phyloP scores from a whole-genome alignment of 1,140 invertebrate genomes.

The Hydropsyche tenuis region DNA sequence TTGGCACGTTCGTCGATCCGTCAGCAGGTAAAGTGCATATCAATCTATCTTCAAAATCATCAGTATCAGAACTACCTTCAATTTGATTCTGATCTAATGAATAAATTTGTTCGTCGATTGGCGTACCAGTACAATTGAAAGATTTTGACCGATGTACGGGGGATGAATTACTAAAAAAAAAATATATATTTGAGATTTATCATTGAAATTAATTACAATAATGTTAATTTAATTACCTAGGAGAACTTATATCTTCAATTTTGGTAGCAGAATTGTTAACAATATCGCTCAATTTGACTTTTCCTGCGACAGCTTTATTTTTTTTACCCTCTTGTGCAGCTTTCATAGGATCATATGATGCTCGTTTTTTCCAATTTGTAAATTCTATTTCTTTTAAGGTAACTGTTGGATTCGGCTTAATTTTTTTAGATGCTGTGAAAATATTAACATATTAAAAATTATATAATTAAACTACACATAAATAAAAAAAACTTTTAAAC shows the following conservation, averaged over 20 bases:
- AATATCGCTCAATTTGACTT: slow-evolving; percentile 2
- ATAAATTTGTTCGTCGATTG: slow-evolving; percentile 30
- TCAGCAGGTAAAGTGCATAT: slow-evolving; percentile 38
- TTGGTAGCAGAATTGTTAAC: slow-evolving; percentile 52
- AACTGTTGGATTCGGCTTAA: slow-evolving; percentile 53
- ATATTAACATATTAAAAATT: neutral
- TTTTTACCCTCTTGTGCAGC: slow-evolving; percentile 76
- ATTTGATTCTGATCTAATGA: slow-evolving; percentile 6
- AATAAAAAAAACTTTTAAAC: slow-evolving; percentile 24
- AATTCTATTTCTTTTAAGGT: slow-evolving; percentile 73
- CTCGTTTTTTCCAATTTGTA: slow-evolving; percentile 84
- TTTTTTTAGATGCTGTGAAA: slow-evolving; percentile 61
- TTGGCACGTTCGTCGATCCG: slow-evolving; percentile 27
- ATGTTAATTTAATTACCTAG: slow-evolving; percentile 53
- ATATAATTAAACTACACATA: neutral
- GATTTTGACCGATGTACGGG: slow-evolving; percentile 61
- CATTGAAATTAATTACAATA: slow-evolving; percentile 1
- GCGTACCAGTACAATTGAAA: slow-evolving; percentile 50
- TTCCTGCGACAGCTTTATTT: slow-evolving; percentile 54
- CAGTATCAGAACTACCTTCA: slow-evolving; percentile 41
- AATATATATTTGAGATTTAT: neutral
- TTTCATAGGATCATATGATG: slow-evolving; percentile 86
- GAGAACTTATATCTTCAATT: slow-evolving; percentile 59
- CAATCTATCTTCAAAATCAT: slow-evolving; percentile 38
- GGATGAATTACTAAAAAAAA: slow-evolving; percentile 57